These are phyloP conservation scores for Porites divaricata DNA, from an alignment of 92 coral and sea anemone genomes.

Conservation along the genomic window DNA sequence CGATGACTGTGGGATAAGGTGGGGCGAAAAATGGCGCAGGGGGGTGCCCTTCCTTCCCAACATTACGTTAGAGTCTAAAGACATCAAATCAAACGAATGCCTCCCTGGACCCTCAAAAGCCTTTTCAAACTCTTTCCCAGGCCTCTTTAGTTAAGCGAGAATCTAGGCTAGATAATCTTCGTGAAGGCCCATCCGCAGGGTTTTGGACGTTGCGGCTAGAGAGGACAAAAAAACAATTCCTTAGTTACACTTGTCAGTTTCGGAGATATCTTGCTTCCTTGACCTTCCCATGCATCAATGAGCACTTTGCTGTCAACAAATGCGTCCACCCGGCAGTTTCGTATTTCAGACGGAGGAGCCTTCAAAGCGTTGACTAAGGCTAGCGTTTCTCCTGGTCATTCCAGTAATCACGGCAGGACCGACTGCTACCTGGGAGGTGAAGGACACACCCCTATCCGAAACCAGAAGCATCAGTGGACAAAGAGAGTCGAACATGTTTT, in stretches of 20 bases:
- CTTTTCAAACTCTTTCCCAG: conserved; percentile 12
- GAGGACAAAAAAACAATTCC: neutral
- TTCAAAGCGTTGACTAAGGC: conserved; percentile 30
- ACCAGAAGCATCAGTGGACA: conserved; percentile 3
- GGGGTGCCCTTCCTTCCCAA: too few species aligned
- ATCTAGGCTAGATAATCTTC: conserved; percentile 21
- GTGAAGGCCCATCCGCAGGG: conserved; percentile 35
- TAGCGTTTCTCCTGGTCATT: conserved; percentile 31
- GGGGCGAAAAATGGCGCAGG: too few species aligned
- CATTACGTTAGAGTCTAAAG: conserved; percentile 35
- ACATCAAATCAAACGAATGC: conserved; percentile 30
- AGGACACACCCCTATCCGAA: conserved; percentile 17
- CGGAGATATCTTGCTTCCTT: conserved; percentile 29
- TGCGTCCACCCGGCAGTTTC: conserved; percentile 36
- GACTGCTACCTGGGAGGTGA: neutral
- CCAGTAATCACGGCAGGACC: conserved; percentile 37
- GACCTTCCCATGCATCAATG: conserved; percentile 23
- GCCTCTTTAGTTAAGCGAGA: conserved; percentile 8
- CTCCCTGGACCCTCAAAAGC: conserved; percentile 20
- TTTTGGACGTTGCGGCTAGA: neutral
- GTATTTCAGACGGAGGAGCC: conserved; percentile 11
- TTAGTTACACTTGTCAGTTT: conserved; percentile 18
- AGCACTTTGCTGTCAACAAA: conserved; percentile 11
- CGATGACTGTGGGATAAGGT: too few species aligned
- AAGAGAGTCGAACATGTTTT: conserved; percentile 6